phyloP scores from a whole-genome alignment of 2,888 invertebrate species.

The Strigamia crassipes region DNA sequence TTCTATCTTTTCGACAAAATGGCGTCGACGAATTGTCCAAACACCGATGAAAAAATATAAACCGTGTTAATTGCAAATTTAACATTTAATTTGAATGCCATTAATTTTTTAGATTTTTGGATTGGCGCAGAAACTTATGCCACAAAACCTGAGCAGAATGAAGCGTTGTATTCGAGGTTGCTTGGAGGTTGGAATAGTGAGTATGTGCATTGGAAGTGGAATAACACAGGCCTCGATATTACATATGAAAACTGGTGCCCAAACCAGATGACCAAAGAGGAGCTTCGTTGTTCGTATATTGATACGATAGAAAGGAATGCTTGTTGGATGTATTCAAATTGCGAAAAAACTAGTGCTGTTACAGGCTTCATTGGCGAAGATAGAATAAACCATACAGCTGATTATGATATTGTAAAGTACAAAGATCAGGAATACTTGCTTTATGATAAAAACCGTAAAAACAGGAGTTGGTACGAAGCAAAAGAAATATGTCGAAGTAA shows the following conservation, averaged over 20 bases:
- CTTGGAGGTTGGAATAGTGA: too few species aligned
- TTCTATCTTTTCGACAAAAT: too few species aligned
- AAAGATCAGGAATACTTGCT: neutral
- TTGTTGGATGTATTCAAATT: neutral
- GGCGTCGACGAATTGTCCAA: too few species aligned
- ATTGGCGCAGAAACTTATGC: neutral
- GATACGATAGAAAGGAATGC: neutral
- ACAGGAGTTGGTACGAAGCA: neutral
- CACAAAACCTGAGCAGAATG: too few species aligned
- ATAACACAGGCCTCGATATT: neutral
- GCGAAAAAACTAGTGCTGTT: neutral
- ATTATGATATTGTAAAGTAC: neutral
- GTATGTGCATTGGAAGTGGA: neutral
- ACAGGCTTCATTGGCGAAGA: neutral
- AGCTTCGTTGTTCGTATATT: neutral
- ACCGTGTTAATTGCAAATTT: too few species aligned
- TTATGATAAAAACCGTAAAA: neutral
- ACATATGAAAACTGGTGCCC: neutral
- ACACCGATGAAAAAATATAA: too few species aligned
- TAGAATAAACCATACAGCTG: neutral
- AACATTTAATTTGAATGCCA: too few species aligned
- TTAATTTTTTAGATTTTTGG: neutral
- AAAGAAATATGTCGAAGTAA: neutral
- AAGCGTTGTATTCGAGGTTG: too few species aligned
- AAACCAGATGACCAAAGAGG: neutral